These are phyloP conservation scores for Pemphigus obesinymphae DNA, from an alignment of 1,140 invertebrate genomes.

Conservation along the genomic window DNA sequence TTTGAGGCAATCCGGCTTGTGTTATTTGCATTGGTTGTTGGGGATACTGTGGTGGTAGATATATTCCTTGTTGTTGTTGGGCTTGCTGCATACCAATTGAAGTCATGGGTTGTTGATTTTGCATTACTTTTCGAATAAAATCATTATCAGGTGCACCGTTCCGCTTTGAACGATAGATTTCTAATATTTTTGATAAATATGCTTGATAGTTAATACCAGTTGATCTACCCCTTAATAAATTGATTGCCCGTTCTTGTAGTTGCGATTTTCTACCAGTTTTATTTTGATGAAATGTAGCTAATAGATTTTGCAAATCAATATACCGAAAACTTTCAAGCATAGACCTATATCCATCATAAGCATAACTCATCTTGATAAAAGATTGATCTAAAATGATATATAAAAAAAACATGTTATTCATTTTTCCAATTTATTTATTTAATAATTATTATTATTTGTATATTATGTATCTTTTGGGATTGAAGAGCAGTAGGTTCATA, in stretches of 20 bases:
- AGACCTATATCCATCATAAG: neutral
- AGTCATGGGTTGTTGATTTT: neutral
- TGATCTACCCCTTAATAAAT: conserved; percentile 68
- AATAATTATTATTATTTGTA: too few species aligned
- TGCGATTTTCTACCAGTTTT: conserved; percentile 83
- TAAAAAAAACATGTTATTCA: neutral
- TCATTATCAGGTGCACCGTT: neutral
- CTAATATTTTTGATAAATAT: conserved; percentile 22
- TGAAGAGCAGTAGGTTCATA: too few species aligned
- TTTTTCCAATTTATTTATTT: neutral
- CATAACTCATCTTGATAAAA: too few species aligned
- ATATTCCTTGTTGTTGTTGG: neutral
- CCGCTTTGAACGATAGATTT: neutral
- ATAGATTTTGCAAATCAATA: conserved; percentile 76
- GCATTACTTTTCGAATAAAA: neutral
- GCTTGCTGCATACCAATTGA: neutral
- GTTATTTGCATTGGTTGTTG: conserved; percentile 7
- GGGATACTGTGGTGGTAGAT: neutral
- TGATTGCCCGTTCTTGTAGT: conserved; percentile 71
- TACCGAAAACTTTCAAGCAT: conserved; percentile 81
- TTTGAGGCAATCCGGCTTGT: neutral
- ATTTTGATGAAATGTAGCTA: conserved; percentile 77
- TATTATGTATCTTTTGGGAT: too few species aligned
- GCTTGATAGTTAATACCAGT: conserved; percentile 47
- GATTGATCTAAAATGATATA: too few species aligned